Percentiles rank a stretch among this genome's conserved stretches.
These are phyloP conservation scores for Heliopora coerulea DNA, from an alignment of 92 coral and sea anemone genomes.

Conservation along the genomic window DNA sequence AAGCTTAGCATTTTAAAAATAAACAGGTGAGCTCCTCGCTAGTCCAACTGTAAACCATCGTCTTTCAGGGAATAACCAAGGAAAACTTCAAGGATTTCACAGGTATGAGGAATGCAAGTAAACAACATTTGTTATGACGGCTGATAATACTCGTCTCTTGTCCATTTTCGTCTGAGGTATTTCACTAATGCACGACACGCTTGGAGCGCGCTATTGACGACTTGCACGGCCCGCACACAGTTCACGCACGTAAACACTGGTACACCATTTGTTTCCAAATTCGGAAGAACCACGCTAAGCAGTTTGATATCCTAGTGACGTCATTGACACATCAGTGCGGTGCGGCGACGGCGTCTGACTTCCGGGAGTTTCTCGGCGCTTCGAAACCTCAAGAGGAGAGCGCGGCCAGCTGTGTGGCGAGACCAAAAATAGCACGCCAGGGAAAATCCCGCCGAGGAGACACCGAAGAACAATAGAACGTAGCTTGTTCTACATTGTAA, in stretches of 20 bases:
- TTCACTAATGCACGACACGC: background rate
- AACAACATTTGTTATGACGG: background rate
- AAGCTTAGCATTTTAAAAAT: no score
- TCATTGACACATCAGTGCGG: slow-evolving; percentile 23
- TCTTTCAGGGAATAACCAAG: no score
- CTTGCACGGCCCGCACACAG: background rate
- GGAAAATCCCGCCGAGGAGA: slow-evolving; percentile 40
- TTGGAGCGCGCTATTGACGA: background rate
- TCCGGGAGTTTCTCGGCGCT: slow-evolving; percentile 42
- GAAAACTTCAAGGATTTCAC: no score
- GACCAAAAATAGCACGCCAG: background rate
- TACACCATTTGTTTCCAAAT: background rate
- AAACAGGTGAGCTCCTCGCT: no score
- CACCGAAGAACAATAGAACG: no score
- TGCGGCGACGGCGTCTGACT: slow-evolving; percentile 21
- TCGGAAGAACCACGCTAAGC: background rate
- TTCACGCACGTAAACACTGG: background rate
- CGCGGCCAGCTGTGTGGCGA: slow-evolving; percentile 20
- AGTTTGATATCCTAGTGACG: slow-evolving; percentile 2
- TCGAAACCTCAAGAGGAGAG: background rate
- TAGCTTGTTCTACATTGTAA: no score
- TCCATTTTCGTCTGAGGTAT: background rate
- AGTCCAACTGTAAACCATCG: no score
- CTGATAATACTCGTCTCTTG: background rate
- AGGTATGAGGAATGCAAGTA: background rate